Evolutionary conservation across 2,888 invertebrate genomes (phyloP), one percentile per base, ranked within the genome.

Genomic region (Dioctria rufipes): DNA sequence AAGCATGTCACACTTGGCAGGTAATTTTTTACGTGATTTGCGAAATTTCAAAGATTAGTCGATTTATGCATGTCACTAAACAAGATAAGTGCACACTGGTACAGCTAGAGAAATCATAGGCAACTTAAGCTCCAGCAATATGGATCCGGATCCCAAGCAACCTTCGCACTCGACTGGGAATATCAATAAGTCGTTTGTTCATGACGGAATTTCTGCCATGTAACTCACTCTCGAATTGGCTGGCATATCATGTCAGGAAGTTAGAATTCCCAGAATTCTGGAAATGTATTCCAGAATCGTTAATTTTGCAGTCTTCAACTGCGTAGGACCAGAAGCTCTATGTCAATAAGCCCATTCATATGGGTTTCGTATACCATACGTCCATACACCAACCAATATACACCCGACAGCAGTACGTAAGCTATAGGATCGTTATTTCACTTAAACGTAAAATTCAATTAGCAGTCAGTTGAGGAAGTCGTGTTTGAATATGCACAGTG

Each of bases 1-100:
- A 43, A 37, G 13, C 66, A 66, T 66, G 43, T 66, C 66, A 66
- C 42, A 81, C 66, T 81, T 81, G 81, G 78, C 81, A 81, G 81
- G 81, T 81, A 81, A 81, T 81, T 81, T 78, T 81, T 81, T 81
- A 81, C 81, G 81, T 81, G 81, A 81, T 81, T 81, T 81, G 71
- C 63, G 71, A 78, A 78, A 81, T 73, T 71, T 71, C 78, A 73
- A 66, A 66, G n/a, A 66, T 66, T 66, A 5, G 42, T 43, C n/a
- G 66, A 42, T 43, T 43, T 66, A n/a, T 66, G 61, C 8, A 37
- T 61, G 39, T 37, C 61, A 39, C 25, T 6, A 54, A 61, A 61
- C 61, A 61, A 6, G 39, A 61, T 61, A 3, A 25, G 37, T 61
- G 37, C 61, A 61, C 6, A 61, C 4, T 25, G 61, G 61, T 25